These are phyloP conservation scores for Papilio protenor DNA, from an alignment of 2,888 invertebrate genomes.

Conservation along the genomic window DNA sequence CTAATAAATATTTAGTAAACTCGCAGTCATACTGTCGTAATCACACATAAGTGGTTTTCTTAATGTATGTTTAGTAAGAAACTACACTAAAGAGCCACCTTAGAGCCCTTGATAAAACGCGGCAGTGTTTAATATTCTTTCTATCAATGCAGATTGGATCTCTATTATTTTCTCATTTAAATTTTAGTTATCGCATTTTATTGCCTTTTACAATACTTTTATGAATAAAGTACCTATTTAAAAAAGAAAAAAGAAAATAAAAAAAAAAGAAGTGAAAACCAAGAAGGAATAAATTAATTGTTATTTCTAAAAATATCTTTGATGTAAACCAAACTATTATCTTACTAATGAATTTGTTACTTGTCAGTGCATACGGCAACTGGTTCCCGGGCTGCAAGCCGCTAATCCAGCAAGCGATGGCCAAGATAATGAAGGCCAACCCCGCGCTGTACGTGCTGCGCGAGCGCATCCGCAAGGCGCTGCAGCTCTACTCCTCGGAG, in stretches of 20 bases:
- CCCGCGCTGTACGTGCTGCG: conserved; percentile 98
- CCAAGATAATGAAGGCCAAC: conserved; percentile 99
- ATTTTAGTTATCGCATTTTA: no score
- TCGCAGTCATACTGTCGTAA: no score
- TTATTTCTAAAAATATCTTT: neutral
- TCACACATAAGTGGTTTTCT: no score
- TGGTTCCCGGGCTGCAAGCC: conserved; percentile 99
- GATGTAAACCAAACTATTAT: conserved; percentile 18
- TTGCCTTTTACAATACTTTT: no score
- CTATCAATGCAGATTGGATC: neutral
- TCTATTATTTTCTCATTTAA: neutral
- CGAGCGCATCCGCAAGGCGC: conserved; percentile 98
- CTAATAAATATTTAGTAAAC: no score
- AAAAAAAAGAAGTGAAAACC: no score
- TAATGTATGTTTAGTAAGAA: neutral
- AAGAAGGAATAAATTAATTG: no score
- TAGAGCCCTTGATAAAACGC: neutral
- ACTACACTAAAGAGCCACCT: neutral
- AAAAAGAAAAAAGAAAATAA: no score
- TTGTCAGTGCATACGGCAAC: conserved; percentile 97
- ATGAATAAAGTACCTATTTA: no score
- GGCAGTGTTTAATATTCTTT: neutral
- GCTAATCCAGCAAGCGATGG: conserved; percentile 99
- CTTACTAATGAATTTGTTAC: neutral
- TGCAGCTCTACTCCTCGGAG: conserved; percentile 99